A percentile compares a stretch with the other conserved stretches of the same genome.
Evolutionary conservation across 2,113 vertebrate genomes (phyloP).

Genomic region (Deroptyus accipitrinus): DNA sequence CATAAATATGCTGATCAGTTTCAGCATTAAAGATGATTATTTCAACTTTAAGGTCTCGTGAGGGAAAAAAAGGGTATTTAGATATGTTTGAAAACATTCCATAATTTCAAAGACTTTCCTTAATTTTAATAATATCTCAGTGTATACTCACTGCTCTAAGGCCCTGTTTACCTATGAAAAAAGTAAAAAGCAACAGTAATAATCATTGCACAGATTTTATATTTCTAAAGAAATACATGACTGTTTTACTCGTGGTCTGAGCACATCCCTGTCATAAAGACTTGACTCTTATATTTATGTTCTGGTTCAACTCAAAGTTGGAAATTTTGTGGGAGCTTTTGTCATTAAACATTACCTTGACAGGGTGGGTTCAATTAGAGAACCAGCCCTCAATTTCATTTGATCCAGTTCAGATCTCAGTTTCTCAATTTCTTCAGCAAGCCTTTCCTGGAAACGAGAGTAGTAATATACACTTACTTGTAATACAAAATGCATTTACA

Average conservation of each 20-base stretch:
- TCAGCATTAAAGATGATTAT: neutral
- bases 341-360: slow-evolving; percentile 81
- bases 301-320: neutral
- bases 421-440: slow-evolving; percentile 95
- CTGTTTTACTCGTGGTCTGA: neutral
- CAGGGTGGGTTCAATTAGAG: slow-evolving; percentile 92
- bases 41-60: neutral
- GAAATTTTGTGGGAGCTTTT: neutral
- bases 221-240: neutral
- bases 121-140: neutral
- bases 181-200: neutral
- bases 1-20: neutral
- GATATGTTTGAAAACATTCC: neutral
- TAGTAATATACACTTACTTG: neutral
- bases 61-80: neutral
- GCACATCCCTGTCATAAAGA: neutral
- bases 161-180: neutral
- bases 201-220: neutral
- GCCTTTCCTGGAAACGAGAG: slow-evolving; percentile 82
- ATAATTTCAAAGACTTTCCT: neutral
- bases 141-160: neutral
- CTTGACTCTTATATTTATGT: neutral
- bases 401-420: slow-evolving; percentile 93
- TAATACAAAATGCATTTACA: neutral
- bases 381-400: slow-evolving; percentile 89